Percentiles rank a stretch among this genome's conserved stretches.
Conservation (phyloP, 2,797 vertebrate species). For the Pterois miles region DNA sequence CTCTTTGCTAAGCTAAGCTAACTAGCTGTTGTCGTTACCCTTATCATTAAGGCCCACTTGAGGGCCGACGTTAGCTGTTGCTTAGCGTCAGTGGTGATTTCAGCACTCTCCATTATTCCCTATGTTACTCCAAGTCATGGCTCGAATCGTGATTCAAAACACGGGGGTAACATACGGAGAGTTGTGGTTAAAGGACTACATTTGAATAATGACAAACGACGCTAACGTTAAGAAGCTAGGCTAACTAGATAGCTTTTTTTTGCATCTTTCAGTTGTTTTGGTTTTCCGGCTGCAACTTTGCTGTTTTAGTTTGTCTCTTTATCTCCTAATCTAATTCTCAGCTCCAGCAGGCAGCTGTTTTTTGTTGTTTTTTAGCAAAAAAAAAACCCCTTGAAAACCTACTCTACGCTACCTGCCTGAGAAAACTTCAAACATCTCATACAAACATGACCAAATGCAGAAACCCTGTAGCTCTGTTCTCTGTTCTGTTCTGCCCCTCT, state of each 20-base stretch:
- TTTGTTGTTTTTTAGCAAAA: too few relatives aligned
- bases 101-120: neutral
- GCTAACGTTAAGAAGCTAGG: neutral
- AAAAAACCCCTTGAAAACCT: too few relatives aligned
- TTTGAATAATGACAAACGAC: neutral
- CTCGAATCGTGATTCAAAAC: neutral
- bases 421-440: neutral
- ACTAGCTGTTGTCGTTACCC: too few relatives aligned
- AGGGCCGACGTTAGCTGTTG: neutral
- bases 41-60: too few relatives aligned
- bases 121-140: neutral
- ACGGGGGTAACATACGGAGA: neutral
- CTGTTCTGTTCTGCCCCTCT: constrained; percentile 12
- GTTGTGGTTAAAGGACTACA: neutral
- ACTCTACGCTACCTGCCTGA: neutral
- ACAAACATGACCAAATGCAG: neutral
- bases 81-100: neutral
- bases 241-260: neutral
- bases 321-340: neutral
- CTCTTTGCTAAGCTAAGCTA: too few relatives aligned
- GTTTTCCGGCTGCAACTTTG: neutral
- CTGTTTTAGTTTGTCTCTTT: neutral
- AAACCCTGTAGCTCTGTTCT: neutral
- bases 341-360: neutral
- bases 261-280: neutral